Conservation (phyloP, 2,888 invertebrate species). For the Pollenia amentaria region DNA sequence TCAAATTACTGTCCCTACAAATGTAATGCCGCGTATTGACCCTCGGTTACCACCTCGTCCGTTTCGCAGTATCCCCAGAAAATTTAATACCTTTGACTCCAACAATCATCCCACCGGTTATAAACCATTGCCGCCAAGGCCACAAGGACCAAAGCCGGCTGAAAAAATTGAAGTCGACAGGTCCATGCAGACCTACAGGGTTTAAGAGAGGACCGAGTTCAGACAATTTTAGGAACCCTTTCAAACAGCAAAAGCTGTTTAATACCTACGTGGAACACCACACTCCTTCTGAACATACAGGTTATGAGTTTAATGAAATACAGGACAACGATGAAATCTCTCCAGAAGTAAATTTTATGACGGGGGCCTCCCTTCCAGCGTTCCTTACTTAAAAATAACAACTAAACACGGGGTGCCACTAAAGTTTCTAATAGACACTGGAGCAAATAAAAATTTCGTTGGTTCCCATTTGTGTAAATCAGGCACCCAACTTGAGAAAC, state of each 20-base stretch:
- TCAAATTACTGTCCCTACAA: background rate
- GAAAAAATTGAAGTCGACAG: background rate
- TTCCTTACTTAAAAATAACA: too few species aligned
- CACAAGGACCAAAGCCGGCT: background rate
- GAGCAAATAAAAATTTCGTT: too few species aligned
- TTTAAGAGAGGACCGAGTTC: too few species aligned
- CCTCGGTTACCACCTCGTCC: background rate
- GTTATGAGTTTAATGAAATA: background rate
- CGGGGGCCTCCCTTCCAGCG: too few species aligned
- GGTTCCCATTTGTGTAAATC: too few species aligned
- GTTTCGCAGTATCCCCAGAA: background rate
- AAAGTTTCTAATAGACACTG: too few species aligned
- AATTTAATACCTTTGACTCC: background rate
- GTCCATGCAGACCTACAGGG: too few species aligned
- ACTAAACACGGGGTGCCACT: too few species aligned
- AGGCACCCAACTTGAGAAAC: too few species aligned
- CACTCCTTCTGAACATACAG: background rate
- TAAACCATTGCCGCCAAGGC: background rate
- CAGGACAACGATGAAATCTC: background rate
- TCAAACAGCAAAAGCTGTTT: background rate
- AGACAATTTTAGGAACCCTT: background rate
- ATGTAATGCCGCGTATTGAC: background rate
- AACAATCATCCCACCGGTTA: background rate
- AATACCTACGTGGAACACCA: background rate
- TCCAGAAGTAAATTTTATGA: background rate